Base-by-base conservation (phyloP, 2,888 invertebrate species). In the Eubasilissa splendida region DNA sequence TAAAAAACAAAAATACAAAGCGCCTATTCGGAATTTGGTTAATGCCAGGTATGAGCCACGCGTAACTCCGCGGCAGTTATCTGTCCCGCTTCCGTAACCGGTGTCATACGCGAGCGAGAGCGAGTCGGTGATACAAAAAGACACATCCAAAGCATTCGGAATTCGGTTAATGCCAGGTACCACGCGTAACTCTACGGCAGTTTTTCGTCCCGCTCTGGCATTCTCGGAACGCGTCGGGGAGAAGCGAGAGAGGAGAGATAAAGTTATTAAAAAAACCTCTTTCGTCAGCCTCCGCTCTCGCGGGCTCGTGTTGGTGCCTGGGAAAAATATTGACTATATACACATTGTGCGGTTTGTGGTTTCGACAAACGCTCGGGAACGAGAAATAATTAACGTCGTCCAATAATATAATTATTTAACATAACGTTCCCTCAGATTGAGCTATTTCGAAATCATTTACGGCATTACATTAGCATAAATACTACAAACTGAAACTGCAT, bases 1-100 rank as follows among this genome's bases (percentile, higher is more conserved):
- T 56, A 58, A 54, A 74, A 74, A 77, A 80, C 71, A 65, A 74
- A 63, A 77, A 71, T 14, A 74, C 60, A 77, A 77, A 81, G 75
- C 76, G 76, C 83, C 83, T 82, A 83, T 82, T 83, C 76, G 84
- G 84, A 84, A 84, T 84, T 84, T 82, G 81, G 83, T 83, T 83
- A 83, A 83, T 82, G 82, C 80, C 83, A 83, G 83, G 83, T 83
- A 83, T 65, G 79, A 79, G 80, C 58, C 75, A 65, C 80, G 84
- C 84, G 84, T 84, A 84, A 84, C 84, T 84, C 81, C 68, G 84
- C 77, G 80, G 84, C 84, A 81, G 65, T 84, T 65, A 81, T 73
- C 54, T 66, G 59, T 84, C 82, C 77, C 82, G 33, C 74, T 84
- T 78, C 54, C 11, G 22, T 73, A 60, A 33, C n/a, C 73, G 53